Evolutionary conservation across 2,888 invertebrate species (phyloP), one percentile per base, ranked within the genome.

Genomic region (Diogma glabrata): DNA sequence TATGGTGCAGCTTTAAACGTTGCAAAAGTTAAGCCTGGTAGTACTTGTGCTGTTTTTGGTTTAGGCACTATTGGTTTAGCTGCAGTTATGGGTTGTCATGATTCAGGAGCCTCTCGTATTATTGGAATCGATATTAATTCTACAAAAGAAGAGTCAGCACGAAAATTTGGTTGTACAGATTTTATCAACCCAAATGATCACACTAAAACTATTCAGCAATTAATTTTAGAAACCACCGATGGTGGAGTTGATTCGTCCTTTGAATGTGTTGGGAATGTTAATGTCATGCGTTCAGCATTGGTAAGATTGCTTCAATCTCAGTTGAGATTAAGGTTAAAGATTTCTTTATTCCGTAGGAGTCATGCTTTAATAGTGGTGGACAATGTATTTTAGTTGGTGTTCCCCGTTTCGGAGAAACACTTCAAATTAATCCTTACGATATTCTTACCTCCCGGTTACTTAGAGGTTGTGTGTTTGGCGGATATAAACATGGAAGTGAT

Each of bases 281-380:
- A 81, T 43, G 86, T 85, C 0, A 90, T 90, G 89, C 74, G 83
- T 36, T 75, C 79, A 12, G 83, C 84, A 17, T 64, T 84, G 36
- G 90, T n/a, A n/a, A n/a, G n/a, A n/a, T n/a, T n/a, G n/a, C n/a
- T n/a, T n/a, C n/a, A n/a, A n/a, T n/a, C n/a, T n/a, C n/a, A n/a
- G n/a, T n/a, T n/a, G n/a, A n/a, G n/a, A n/a, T n/a, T n/a, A n/a
- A n/a, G n/a, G n/a, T n/a, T n/a, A n/a, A n/a, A n/a, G n/a, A n/a
- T n/a, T n/a, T n/a, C n/a, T n/a, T n/a, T n/a, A n/a, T n/a, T n/a
- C n/a, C n/a, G n/a, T n/a, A n/a, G n/a, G 94, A 94, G 66, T 78
- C 94, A 0, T 90, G 92, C 56, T 96, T 96, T 67, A 96, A 96
- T 66, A 95, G 96, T 20, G 97, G 97, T 97, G 97, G 97, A 12